Conservation (phyloP, 2,113 vertebrate genomes). For the Galemys pyrenaicus region DNA sequence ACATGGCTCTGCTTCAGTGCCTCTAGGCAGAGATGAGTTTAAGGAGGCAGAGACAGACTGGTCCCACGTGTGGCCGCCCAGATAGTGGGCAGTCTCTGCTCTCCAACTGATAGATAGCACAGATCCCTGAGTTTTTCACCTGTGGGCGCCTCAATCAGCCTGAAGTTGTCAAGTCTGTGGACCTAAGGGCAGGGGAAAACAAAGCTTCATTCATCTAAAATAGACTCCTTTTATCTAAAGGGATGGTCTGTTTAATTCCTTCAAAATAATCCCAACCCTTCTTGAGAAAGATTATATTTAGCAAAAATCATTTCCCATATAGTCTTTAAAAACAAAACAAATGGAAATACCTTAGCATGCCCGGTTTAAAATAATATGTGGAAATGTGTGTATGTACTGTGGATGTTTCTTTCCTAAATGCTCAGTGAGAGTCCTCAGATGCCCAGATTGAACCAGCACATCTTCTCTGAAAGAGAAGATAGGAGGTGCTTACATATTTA, state of each 20-base stretch:
- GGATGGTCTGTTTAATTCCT: neutral
- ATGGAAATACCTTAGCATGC: neutral
- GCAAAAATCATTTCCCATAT: neutral
- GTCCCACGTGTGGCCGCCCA: neutral
- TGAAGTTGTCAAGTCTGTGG: neutral
- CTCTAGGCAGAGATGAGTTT: neutral
- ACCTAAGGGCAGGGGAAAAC: neutral
- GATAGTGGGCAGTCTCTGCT: neutral
- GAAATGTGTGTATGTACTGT: neutral
- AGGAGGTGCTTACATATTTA: neutral
- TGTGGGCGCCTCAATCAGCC: neutral
- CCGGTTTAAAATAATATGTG: neutral
- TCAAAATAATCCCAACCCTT: neutral
- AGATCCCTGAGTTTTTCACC: neutral
- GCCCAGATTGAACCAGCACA: neutral
- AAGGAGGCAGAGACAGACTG: neutral
- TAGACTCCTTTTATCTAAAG: neutral
- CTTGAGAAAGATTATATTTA: neutral
- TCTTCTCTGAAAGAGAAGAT: neutral
- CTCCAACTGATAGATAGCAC: neutral
- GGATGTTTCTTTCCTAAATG: neutral
- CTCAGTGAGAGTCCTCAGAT: neutral
- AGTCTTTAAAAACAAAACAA: neutral
- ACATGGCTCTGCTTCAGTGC: neutral
- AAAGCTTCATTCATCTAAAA: neutral